Evolutionary conservation across 2,113 vertebrate genomes (phyloP).

Genomic region (Strix uralensis): DNA sequence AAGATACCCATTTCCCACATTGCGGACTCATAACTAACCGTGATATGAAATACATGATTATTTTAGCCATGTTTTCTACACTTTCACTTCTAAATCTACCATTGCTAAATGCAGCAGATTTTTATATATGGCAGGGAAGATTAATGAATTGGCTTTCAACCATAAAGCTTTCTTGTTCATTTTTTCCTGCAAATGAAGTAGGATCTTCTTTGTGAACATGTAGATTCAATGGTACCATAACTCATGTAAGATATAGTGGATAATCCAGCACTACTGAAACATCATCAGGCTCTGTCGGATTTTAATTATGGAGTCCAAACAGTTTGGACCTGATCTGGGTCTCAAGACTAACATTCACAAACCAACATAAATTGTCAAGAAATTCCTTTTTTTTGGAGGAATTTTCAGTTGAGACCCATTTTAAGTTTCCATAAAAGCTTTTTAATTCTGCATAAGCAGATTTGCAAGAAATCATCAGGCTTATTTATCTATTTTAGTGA

Average conservation of each 20-base stretch:
- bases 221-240: neutral
- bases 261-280: neutral
- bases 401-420: neutral
- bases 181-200: neutral
- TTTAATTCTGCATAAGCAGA: neutral
- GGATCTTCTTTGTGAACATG: neutral
- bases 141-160: neutral
- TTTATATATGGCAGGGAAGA: neutral
- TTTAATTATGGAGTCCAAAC: neutral
- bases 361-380: neutral
- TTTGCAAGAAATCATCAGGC: neutral
- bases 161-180: neutral
- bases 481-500: neutral
- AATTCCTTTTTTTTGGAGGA: neutral
- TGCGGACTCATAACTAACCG: neutral
- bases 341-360: neutral
- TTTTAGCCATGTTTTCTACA: neutral
- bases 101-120: neutral
- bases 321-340: neutral
- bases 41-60: neutral
- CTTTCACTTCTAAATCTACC: neutral
- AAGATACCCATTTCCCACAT: neutral
- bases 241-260: neutral
- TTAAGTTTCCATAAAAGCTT: neutral
- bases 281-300: neutral